Percentiles rank a stretch among this genome's conserved stretches.
These are phyloP conservation scores for Branchinecta sandiegonensis DNA, from an alignment of 2,888 invertebrate genomes.

Conservation along the genomic window DNA sequence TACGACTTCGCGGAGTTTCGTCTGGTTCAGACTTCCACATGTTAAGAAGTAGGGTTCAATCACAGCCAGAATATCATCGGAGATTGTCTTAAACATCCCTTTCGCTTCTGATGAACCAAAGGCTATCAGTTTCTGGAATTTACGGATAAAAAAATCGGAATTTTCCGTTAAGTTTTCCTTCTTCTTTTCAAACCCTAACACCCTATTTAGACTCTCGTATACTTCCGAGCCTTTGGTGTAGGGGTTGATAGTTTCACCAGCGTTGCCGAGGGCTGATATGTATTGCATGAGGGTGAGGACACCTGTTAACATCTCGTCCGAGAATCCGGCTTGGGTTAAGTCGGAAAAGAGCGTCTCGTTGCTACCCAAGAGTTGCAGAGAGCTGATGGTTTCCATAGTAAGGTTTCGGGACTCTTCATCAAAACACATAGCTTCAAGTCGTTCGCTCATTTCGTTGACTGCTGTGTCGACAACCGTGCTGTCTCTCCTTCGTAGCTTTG, in stretches of 20 bases:
- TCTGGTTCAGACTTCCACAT: too few species aligned
- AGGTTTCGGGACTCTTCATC: neutral
- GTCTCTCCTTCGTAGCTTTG: neutral
- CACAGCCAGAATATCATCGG: too few species aligned
- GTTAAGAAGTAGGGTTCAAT: too few species aligned
- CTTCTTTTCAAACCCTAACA: neutral
- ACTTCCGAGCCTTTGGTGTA: conserved; percentile 7
- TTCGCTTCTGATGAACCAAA: too few species aligned
- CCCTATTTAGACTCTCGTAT: neutral
- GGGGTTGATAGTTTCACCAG: neutral
- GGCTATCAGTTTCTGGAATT: too few species aligned
- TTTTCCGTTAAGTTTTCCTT: neutral
- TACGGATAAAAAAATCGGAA: too few species aligned
- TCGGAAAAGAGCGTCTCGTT: neutral
- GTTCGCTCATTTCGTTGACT: neutral
- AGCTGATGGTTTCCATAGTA: neutral
- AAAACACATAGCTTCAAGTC: neutral
- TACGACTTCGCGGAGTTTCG: too few species aligned
- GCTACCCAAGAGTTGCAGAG: neutral
- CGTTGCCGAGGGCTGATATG: neutral
- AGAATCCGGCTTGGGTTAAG: neutral
- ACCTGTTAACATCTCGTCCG: neutral
- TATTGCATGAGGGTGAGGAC: neutral
- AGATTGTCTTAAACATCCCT: too few species aligned
- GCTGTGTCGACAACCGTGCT: neutral